Percentiles rank a stretch among this genome's conserved stretches.
phyloP scores from a whole-genome alignment of 2,888 invertebrate species.

The Spodoptera exigua region DNA sequence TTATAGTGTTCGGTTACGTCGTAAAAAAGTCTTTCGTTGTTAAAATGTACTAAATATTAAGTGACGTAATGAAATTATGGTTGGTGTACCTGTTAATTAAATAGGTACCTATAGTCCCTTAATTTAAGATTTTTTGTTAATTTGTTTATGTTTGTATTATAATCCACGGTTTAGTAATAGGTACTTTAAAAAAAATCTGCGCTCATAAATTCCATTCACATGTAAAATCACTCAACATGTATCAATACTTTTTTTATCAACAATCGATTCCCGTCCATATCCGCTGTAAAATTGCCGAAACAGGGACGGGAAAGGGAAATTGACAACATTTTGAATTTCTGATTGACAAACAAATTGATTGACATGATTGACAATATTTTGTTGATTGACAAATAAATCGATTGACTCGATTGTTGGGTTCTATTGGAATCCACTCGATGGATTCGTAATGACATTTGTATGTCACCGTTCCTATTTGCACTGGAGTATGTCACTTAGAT shows the following conservation, averaged over 20 bases:
- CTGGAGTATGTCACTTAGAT: no score
- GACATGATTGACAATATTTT: slow-evolving; percentile 61
- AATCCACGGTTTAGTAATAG: background rate
- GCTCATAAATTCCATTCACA: background rate
- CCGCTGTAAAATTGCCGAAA: slow-evolving; percentile 68
- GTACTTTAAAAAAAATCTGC: background rate
- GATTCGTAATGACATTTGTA: slow-evolving; percentile 10
- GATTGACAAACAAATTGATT: slow-evolving; percentile 67
- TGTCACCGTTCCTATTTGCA: background rate
- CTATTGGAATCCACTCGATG: slow-evolving; percentile 16
- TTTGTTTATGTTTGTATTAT: no score
- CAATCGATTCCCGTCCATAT: slow-evolving; percentile 68
- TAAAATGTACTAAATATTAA: no score
- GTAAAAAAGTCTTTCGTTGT: no score
- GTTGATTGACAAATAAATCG: slow-evolving; percentile 36
- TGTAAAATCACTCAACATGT: slow-evolving; percentile 33
- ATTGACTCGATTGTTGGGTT: slow-evolving; percentile 29
- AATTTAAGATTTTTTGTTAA: no score
- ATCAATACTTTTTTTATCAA: slow-evolving; percentile 58
- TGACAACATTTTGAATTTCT: slow-evolving; percentile 69
- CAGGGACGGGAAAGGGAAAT: slow-evolving; percentile 65
- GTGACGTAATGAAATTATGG: no score
- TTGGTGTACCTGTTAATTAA: no score
- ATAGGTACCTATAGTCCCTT: no score
- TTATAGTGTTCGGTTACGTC: no score